Evolutionary conservation across 2,113 vertebrate species (phyloP).

Genomic region (Zosterops borbonicus): DNA sequence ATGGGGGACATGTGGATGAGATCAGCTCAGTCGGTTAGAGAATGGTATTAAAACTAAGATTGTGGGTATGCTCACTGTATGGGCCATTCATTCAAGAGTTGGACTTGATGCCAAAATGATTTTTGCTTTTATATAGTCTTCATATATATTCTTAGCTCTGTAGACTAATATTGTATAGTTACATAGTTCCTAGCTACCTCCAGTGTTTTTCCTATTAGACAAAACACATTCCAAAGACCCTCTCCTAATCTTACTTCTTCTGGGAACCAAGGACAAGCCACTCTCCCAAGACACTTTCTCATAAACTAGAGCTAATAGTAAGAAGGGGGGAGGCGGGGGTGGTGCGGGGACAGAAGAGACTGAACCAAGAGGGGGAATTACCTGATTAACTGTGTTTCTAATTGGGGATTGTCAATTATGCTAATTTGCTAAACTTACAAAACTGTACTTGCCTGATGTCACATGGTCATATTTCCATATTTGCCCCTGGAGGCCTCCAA

Average conservation of each 20-base stretch:
- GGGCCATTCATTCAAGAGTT: background rate
- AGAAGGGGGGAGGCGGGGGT: background rate
- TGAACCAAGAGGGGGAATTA: background rate
- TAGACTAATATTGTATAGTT: background rate
- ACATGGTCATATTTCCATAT: background rate
- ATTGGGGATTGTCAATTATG: background rate
- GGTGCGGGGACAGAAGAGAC: too few species aligned
- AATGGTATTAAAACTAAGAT: background rate
- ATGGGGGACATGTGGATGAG: background rate
- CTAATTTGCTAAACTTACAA: background rate
- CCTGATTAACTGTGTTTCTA: background rate
- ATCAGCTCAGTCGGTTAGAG: background rate
- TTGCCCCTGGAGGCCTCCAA: background rate
- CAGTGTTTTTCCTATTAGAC: background rate
- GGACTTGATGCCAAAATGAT: background rate
- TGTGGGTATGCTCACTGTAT: background rate
- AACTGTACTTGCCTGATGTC: background rate
- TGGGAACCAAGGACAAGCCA: background rate
- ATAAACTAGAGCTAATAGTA: background rate
- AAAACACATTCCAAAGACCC: background rate
- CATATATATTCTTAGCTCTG: background rate
- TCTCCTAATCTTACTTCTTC: background rate
- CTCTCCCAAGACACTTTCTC: background rate
- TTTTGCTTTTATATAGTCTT: background rate
- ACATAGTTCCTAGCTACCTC: background rate